These are phyloP conservation scores for Calypte anna DNA, from an alignment of 2,113 vertebrate genomes.

Conservation along the genomic window DNA sequence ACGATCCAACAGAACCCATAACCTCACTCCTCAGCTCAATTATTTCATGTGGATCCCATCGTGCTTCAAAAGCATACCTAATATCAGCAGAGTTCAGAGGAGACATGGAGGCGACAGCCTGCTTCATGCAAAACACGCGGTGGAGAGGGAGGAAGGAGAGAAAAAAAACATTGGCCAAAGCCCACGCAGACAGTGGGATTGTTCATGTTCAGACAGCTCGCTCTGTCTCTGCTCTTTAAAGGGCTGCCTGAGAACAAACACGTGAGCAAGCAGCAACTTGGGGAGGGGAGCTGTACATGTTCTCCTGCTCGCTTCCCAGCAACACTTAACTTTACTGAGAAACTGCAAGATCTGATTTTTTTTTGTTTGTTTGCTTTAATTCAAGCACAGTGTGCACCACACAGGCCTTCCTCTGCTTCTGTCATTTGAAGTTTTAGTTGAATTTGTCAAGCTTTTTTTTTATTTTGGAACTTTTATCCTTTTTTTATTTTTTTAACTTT, in stretches of 20 bases:
- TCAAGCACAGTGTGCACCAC: rapidly evolving
- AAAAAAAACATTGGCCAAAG: neutral
- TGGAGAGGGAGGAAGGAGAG: neutral
- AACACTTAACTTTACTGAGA: neutral
- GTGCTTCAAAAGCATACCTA: neutral
- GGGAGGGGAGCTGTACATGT: neutral
- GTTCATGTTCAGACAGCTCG: conserved; percentile 21
- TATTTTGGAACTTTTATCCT: neutral
- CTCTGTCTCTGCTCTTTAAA: neutral
- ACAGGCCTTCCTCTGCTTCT: neutral
- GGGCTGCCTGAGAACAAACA: conserved; percentile 2
- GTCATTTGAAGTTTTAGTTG: neutral
- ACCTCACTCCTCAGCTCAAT: neutral
- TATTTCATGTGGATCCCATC: neutral
- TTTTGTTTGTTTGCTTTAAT: neutral
- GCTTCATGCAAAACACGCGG: neutral
- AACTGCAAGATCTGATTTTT: neutral
- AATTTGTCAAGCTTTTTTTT: neutral
- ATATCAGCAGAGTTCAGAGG: neutral
- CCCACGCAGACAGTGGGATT: conserved; percentile 25
- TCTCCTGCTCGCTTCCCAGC: neutral
- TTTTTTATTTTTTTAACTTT: neutral
- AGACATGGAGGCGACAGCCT: conserved; percentile 16
- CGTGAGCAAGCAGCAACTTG: neutral
- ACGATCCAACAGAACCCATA: rapidly evolving